Conservation (phyloP, 2,888 invertebrate genomes). For the Amblyjoppa fuscipennis region DNA sequence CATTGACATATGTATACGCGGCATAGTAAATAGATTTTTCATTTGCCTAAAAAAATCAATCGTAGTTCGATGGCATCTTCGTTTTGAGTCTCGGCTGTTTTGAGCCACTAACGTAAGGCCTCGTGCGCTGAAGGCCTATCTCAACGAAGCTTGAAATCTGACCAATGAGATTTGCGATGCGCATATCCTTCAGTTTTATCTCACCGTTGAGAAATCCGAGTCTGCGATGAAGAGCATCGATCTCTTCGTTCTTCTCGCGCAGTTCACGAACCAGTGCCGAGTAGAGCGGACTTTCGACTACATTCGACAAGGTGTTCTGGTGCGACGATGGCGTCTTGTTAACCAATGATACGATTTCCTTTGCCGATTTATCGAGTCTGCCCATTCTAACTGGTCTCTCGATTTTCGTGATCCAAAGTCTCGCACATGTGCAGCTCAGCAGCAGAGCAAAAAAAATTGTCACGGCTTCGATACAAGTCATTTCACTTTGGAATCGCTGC, state of each 20-base stretch:
- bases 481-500: slow-evolving; percentile 28
- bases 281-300: slow-evolving; percentile 68
- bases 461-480: slow-evolving; percentile 45
- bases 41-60: slow-evolving; percentile 5
- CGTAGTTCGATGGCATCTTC: slow-evolving; percentile 20
- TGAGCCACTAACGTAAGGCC: slow-evolving; percentile 68
- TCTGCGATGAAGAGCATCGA: slow-evolving; percentile 87
- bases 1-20: background rate
- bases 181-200: slow-evolving; percentile 88
- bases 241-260: slow-evolving; percentile 86
- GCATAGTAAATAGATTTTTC: background rate
- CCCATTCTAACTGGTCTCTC: slow-evolving; percentile 63
- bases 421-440: slow-evolving; percentile 22
- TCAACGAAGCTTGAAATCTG: slow-evolving; percentile 52
- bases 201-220: slow-evolving; percentile 88
- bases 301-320: slow-evolving; percentile 74
- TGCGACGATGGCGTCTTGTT: slow-evolving; percentile 81
- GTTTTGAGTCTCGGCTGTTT: slow-evolving; percentile 62
- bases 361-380: background rate
- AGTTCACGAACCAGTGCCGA: slow-evolving; percentile 85
- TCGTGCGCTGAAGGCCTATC: slow-evolving; percentile 56
- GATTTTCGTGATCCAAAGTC: slow-evolving; percentile 83
- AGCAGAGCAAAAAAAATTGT: slow-evolving; percentile 37
- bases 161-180: slow-evolving; percentile 79
- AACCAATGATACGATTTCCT: background rate